These are phyloP conservation scores for Cetoscarus ocellatus DNA, from an alignment of 2,797 vertebrate genomes.

Conservation along the genomic window DNA sequence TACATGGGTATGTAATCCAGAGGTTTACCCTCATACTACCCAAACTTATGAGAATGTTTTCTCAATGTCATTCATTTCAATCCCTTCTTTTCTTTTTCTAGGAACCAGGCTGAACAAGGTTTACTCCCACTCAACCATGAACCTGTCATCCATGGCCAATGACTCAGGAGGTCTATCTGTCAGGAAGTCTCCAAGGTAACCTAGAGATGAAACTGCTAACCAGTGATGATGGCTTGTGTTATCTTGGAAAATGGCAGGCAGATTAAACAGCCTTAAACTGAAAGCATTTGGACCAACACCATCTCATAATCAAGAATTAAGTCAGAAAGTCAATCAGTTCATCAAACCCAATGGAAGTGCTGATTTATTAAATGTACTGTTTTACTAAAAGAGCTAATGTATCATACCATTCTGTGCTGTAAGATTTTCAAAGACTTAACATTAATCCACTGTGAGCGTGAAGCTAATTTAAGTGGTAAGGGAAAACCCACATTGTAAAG, in stretches of 20 bases:
- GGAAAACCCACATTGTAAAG: too few species aligned
- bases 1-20: constrained; percentile 84
- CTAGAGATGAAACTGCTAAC: background rate
- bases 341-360: too few species aligned
- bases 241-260: background rate
- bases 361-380: too few species aligned
- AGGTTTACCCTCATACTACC: background rate
- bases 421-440: too few species aligned
- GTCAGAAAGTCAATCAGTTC: too few species aligned
- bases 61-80: background rate
- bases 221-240: background rate
- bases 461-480: too few species aligned
- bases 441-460: too few species aligned
- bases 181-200: constrained; percentile 87
- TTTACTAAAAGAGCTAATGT: too few species aligned
- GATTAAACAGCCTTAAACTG: background rate
- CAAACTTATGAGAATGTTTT: background rate
- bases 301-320: too few species aligned
- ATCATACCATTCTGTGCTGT: too few species aligned
- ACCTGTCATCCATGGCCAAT: constrained; percentile 90
- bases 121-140: constrained; percentile 93
- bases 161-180: constrained; percentile 85
- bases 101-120: constrained; percentile 90
- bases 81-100: constrained; percentile 44
- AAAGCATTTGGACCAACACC: too few species aligned